Conservation (phyloP, 1,140 invertebrate species). For the Rhynchophorus ferrugineus region DNA sequence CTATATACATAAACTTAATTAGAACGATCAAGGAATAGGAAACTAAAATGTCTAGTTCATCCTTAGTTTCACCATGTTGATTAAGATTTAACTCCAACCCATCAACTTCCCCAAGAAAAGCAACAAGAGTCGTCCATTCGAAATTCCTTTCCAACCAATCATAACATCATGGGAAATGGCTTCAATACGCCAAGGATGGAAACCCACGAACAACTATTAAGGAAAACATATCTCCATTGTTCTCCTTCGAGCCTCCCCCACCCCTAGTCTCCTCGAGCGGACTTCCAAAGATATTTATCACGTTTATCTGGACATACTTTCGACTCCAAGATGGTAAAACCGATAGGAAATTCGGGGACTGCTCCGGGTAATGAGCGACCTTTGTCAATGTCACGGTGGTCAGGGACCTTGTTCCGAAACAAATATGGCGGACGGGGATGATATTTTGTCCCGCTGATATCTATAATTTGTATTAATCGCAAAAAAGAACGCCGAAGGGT, state of each 20-base stretch:
- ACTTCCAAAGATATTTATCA: neutral
- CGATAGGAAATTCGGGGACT: neutral
- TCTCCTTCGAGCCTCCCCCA: neutral
- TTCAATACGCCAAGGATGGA: neutral
- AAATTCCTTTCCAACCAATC: too few species aligned
- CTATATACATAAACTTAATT: too few species aligned
- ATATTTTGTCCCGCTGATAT: too few species aligned
- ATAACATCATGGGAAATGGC: neutral
- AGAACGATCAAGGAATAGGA: too few species aligned
- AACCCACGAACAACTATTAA: neutral
- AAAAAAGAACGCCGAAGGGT: too few species aligned
- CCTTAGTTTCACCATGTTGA: too few species aligned
- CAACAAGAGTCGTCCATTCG: slow-evolving; percentile 2
- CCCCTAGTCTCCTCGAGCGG: too few species aligned
- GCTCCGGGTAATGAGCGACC: neutral
- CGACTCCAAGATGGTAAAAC: neutral
- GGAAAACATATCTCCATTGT: neutral
- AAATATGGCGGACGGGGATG: neutral
- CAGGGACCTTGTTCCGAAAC: neutral
- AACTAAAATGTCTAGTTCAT: too few species aligned
- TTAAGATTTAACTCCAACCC: too few species aligned
- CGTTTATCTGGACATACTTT: neutral
- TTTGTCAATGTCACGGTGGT: neutral
- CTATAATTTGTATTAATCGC: too few species aligned
- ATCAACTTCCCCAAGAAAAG: neutral